Conservation (phyloP, 2,888 invertebrate species). For the Eupithecia exiguata region DNA sequence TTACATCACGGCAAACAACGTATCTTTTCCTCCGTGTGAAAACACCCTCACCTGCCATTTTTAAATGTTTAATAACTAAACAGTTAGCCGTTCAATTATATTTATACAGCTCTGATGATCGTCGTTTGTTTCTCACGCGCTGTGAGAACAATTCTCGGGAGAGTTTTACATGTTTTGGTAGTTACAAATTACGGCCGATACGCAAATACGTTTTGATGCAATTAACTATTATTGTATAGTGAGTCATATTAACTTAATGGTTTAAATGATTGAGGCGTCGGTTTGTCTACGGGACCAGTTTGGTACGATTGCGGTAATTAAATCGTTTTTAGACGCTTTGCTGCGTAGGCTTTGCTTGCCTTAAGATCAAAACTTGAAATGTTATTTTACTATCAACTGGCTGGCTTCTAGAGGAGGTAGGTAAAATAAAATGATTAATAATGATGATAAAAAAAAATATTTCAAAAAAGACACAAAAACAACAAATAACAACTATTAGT, state of each 20-base stretch:
- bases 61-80: slow-evolving; percentile 74
- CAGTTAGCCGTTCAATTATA: slow-evolving; percentile 67
- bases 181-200: slow-evolving; percentile 65
- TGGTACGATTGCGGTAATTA: slow-evolving; percentile 29
- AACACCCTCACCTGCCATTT: slow-evolving; percentile 54
- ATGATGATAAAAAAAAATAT: background rate
- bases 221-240: slow-evolving; percentile 43
- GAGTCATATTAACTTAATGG: slow-evolving; percentile 46
- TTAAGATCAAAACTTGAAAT: background rate
- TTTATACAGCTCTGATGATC: slow-evolving; percentile 60
- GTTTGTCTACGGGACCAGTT: slow-evolving; percentile 38
- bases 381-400: too few species aligned
- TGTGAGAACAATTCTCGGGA: slow-evolving; percentile 73
- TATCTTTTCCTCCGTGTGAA: slow-evolving; percentile 38
- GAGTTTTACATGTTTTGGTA: slow-evolving; percentile 66
- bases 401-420: background rate
- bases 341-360: background rate
- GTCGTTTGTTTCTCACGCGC: slow-evolving; percentile 72
- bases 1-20: background rate
- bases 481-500: too few species aligned
- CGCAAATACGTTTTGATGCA: slow-evolving; percentile 63
- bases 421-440: background rate
- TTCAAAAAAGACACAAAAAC: too few species aligned
- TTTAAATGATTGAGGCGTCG: slow-evolving; percentile 41
- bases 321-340: slow-evolving; percentile 25